A percentile compares a stretch with the other conserved stretches of the same genome.
Evolutionary conservation across 2,113 vertebrate species (phyloP).

Genomic region (Nothocercus julius): DNA sequence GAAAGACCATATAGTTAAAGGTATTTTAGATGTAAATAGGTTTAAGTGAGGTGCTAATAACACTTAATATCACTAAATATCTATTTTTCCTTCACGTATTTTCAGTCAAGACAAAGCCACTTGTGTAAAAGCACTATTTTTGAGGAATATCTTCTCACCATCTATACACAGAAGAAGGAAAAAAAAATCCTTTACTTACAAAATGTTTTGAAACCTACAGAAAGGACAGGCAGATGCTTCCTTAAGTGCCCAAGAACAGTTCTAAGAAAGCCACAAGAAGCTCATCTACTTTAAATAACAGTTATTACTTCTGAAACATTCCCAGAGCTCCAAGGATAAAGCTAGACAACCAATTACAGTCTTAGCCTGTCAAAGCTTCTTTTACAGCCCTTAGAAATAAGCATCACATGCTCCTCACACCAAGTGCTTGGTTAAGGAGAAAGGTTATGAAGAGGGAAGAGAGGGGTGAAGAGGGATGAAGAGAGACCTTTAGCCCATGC

Average conservation of each 20-base stretch:
- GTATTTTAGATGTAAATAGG: background rate
- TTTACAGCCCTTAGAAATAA: conserved; percentile 70
- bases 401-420: conserved; percentile 60
- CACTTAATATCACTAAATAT: background rate
- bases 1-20: fast-evolving
- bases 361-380: conserved; percentile 74
- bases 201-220: conserved; percentile 52
- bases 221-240: conserved; percentile 42
- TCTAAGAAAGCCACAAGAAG: conserved; percentile 69
- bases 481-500: background rate
- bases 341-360: conserved; percentile 80
- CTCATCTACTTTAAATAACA: conserved; percentile 80
- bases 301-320: conserved; percentile 78
- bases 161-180: background rate
- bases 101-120: background rate
- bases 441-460: background rate
- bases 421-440: background rate
- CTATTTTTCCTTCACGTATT: background rate
- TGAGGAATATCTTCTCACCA: background rate
- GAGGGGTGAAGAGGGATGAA: background rate
- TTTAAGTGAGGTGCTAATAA: background rate
- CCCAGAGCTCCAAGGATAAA: conserved; percentile 73
- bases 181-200: conserved; percentile 35
- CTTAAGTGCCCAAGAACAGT: background rate
- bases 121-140: background rate